phyloP scores from a whole-genome alignment of 2,113 vertebrate genomes.

The Dromaius novaehollandiae region DNA sequence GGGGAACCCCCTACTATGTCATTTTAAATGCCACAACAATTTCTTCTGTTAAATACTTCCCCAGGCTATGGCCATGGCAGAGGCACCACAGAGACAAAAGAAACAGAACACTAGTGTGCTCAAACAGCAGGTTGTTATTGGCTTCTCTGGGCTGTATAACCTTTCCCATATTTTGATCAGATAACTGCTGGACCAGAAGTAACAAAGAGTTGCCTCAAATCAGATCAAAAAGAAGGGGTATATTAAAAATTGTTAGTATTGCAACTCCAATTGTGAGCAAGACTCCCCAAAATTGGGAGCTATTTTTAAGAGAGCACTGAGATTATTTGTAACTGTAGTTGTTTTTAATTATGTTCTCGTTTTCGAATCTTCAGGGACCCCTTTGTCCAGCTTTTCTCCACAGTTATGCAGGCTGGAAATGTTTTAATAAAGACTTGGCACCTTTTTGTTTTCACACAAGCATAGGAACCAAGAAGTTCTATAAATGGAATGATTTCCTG shows the following conservation, averaged over 20 bases:
- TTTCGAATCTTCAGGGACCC: not conserved
- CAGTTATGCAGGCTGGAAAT: not conserved
- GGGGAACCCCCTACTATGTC: not conserved
- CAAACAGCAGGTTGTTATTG: not conserved
- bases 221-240: not conserved
- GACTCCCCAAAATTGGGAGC: not conserved
- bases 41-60: not conserved
- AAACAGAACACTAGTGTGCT: not conserved
- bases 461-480: not conserved
- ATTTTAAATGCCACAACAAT: not conserved
- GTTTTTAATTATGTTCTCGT: not conserved
- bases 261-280: not conserved
- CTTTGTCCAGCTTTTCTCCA: not conserved
- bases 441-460: not conserved
- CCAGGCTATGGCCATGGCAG: not conserved
- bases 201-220: not conserved
- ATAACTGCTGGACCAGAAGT: not conserved
- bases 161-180: not conserved
- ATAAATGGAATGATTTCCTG: not conserved
- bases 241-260: not conserved
- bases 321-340: not conserved
- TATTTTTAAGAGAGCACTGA: not conserved
- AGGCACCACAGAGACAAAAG: not conserved
- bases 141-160: not conserved
- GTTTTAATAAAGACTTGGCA: not conserved